Conservation (phyloP, 2,888 invertebrate genomes). For the Agriotes lineatus region DNA sequence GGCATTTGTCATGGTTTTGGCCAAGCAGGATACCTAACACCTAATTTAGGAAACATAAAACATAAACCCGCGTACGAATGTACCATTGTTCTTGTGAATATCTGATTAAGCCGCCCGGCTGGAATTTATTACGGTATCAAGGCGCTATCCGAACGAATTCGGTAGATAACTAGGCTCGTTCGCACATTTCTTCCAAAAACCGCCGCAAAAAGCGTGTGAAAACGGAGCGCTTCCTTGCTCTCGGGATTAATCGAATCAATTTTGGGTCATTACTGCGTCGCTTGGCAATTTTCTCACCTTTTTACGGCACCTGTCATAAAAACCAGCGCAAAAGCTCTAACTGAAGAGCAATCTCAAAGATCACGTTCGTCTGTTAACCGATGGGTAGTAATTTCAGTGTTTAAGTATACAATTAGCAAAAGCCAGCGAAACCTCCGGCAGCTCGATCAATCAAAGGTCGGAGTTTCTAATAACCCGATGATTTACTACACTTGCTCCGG, state of each 20-base stretch:
- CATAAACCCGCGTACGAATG: conserved; percentile 29
- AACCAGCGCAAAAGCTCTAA: neutral
- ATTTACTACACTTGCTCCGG: too few species aligned
- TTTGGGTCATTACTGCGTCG: too few species aligned
- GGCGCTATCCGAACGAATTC: neutral
- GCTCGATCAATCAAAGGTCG: too few species aligned
- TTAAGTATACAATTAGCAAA: neutral
- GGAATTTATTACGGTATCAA: conserved; percentile 36
- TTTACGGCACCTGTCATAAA: too few species aligned
- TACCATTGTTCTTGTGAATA: conserved; percentile 43
- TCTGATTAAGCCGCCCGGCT: conserved; percentile 30
- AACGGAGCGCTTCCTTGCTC: neutral
- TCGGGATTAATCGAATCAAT: too few species aligned
- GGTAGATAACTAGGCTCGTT: conserved; percentile 7
- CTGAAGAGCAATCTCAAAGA: neutral
- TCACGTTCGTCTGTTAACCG: neutral
- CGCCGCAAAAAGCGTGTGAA: neutral
- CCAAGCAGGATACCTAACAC: conserved; percentile 39
- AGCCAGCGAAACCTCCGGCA: neutral
- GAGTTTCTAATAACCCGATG: neutral
- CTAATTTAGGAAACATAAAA: conserved; percentile 41
- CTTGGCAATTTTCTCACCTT: neutral
- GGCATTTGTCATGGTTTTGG: conserved; percentile 44
- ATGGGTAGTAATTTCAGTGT: neutral
- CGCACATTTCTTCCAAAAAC: conserved; percentile 6